A percentile compares a stretch with the other conserved stretches of the same genome.
phyloP scores from a whole-genome alignment of 2,888 invertebrate species.

The Cecidostiba fungosa region DNA sequence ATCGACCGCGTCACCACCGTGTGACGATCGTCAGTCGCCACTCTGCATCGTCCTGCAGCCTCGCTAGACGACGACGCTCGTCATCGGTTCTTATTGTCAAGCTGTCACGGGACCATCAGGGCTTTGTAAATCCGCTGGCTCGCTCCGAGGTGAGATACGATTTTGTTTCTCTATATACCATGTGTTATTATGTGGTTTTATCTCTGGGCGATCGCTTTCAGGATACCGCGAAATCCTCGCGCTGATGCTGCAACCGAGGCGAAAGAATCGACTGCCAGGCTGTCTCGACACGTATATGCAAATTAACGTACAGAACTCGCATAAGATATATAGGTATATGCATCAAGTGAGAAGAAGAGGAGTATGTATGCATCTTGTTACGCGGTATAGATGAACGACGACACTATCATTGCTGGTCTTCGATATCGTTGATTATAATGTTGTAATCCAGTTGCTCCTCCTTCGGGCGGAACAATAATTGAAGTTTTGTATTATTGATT shows the following conservation, averaged over 20 bases:
- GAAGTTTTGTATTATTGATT: slow-evolving; percentile 51
- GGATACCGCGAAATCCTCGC: too few species aligned
- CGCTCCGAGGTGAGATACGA: not conserved
- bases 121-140: not conserved
- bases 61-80: not conserved
- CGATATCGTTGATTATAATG: slow-evolving; percentile 17
- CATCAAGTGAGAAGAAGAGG: slow-evolving; percentile 5
- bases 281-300: slow-evolving; percentile 66
- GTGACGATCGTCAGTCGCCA: slow-evolving; percentile 83
- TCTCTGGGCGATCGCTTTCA: too few species aligned
- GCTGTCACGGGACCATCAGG: not conserved
- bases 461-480: slow-evolving; percentile 46
- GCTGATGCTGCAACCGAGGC: too few species aligned
- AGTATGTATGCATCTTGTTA: slow-evolving; percentile 29
- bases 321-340: not conserved
- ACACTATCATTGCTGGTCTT: slow-evolving; percentile 38
- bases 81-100: not conserved
- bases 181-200: too few species aligned
- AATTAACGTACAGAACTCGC: slow-evolving; percentile 76
- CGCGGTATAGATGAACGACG: slow-evolving; percentile 24
- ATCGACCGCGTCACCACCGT: slow-evolving; percentile 95
- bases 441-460: slow-evolving; percentile 26
- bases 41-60: not conserved
- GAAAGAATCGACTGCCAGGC: not conserved
- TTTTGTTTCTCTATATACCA: too few species aligned